phyloP scores from a whole-genome alignment of 2,888 invertebrate genomes.

The Laspeyria flexula region DNA sequence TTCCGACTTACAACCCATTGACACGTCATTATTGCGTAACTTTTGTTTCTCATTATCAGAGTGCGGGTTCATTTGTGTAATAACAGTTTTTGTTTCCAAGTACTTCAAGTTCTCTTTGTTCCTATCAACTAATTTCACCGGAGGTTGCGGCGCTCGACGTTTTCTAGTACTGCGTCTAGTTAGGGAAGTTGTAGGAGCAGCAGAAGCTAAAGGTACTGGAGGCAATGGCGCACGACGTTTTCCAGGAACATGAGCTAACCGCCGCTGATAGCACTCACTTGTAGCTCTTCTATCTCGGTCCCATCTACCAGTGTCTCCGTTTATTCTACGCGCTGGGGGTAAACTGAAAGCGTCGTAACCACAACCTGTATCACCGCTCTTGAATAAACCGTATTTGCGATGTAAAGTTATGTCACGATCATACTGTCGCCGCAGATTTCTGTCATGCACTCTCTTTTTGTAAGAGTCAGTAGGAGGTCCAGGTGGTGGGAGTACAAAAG shows the following conservation, averaged over 20 bases:
- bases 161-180: constrained; percentile 64
- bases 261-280: constrained; percentile 87
- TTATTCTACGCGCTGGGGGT: constrained; percentile 55
- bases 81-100: constrained; percentile 14
- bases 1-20: constrained; percentile 56
- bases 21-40: constrained; percentile 30
- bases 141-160: constrained; percentile 86
- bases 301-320: constrained; percentile 45
- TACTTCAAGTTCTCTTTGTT: constrained; percentile 48
- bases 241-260: constrained; percentile 90
- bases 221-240: constrained; percentile 91
- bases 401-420: constrained; percentile 88
- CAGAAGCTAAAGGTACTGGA: constrained; percentile 71
- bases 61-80: constrained; percentile 53
- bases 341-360: constrained; percentile 75
- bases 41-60: constrained; percentile 27
- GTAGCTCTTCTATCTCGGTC: constrained; percentile 83
- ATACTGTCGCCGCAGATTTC: constrained; percentile 84
- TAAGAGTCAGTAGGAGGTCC: constrained; percentile 88
- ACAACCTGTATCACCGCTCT: constrained; percentile 55
- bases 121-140: constrained; percentile 48
- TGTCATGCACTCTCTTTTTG: constrained; percentile 86
- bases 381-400: constrained; percentile 87
- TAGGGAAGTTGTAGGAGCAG: constrained; percentile 64
- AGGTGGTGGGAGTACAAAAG: constrained; percentile 75